A percentile compares a stretch with the other conserved stretches of the same genome.
These are phyloP conservation scores for Nycticebus coucang DNA, from an alignment of 2,113 vertebrate species.

Conservation along the genomic window DNA sequence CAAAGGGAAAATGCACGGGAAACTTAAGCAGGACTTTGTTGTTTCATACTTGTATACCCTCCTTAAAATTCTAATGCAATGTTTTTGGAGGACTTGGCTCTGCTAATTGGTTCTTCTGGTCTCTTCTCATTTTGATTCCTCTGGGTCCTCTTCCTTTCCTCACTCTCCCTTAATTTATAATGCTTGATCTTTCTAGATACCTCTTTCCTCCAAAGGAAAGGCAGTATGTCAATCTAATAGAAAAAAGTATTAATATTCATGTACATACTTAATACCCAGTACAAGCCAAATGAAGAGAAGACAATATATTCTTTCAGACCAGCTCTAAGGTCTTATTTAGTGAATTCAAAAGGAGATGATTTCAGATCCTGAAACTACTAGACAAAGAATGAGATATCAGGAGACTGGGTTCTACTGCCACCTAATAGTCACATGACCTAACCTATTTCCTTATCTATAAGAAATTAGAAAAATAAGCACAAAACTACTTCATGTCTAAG, in stretches of 20 bases:
- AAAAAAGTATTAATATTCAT: constrained; percentile 66
- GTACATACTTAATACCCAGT: constrained; percentile 54
- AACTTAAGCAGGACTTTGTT: constrained; percentile 31
- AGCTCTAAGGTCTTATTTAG: neutral
- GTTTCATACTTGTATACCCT: neutral
- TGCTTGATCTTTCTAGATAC: neutral
- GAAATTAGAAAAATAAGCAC: constrained; percentile 43
- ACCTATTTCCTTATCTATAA: neutral
- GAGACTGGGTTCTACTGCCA: neutral
- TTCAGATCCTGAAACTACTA: neutral
- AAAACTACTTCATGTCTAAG: constrained; percentile 12
- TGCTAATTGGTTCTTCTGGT: neutral
- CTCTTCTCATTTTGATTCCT: neutral
- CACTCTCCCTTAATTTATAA: neutral
- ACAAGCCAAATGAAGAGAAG: constrained; percentile 25
- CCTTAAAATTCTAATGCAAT: neutral
- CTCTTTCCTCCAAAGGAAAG: constrained; percentile 51
- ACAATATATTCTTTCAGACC: constrained; percentile 19
- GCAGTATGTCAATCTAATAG: constrained; percentile 39
- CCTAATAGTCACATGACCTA: neutral
- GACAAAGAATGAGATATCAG: neutral
- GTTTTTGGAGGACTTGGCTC: neutral
- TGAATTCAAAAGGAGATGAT: neutral
- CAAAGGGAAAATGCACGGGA: neutral
- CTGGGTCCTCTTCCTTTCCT: neutral